These are phyloP conservation scores for Thera obeliscata DNA, from an alignment of 2,888 invertebrate species.

Conservation along the genomic window DNA sequence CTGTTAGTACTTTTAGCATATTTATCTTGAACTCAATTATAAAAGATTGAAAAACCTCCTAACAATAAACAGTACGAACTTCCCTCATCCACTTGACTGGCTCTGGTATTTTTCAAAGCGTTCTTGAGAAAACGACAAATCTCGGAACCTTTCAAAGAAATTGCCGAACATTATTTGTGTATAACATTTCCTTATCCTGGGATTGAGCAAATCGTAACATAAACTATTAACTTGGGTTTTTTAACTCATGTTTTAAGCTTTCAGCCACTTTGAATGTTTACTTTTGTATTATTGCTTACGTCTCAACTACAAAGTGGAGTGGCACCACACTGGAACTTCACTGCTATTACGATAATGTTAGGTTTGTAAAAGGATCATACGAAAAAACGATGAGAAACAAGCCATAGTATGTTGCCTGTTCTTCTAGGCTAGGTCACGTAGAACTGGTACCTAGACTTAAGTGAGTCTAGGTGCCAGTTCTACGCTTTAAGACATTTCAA, in stretches of 20 bases:
- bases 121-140: slow-evolving; percentile 56
- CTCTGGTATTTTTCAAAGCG: slow-evolving; percentile 60
- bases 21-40: slow-evolving; percentile 47
- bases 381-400: no score
- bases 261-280: slow-evolving; percentile 36
- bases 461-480: no score
- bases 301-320: no score
- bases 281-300: no score
- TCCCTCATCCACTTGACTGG: slow-evolving; percentile 51
- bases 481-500: no score
- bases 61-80: slow-evolving; percentile 54
- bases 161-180: slow-evolving; percentile 49
- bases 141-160: slow-evolving; percentile 48
- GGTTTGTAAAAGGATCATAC: no score
- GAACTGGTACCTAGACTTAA: no score
- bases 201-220: slow-evolving; percentile 39
- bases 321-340: no score
- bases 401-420: no score
- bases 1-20: slow-evolving; percentile 33
- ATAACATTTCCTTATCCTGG: slow-evolving; percentile 45
- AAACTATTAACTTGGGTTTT: slow-evolving; percentile 34
- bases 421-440: no score
- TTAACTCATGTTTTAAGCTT: slow-evolving; percentile 40
- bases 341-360: no score
- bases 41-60: slow-evolving; percentile 48